These are phyloP conservation scores for Acanthopagrus latus DNA, from an alignment of 2,797 vertebrate species.

Conservation along the genomic window DNA sequence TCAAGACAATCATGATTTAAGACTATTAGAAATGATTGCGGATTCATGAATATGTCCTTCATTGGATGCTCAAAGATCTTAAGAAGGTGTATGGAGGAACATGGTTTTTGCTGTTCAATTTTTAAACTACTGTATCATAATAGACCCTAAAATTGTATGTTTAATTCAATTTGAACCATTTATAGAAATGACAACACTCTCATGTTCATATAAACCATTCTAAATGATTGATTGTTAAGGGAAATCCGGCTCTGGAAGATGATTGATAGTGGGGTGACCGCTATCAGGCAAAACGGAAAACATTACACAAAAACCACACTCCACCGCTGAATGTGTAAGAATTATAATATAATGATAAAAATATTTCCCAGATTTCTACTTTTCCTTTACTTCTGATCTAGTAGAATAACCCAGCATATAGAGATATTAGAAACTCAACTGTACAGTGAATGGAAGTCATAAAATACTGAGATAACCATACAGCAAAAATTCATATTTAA, in stretches of 20 bases:
- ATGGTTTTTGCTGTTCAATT: neutral
- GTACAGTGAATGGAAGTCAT: neutral
- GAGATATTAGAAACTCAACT: no score
- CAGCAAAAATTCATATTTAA: neutral
- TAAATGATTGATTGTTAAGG: no score
- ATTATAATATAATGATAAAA: no score
- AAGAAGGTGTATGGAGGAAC: neutral
- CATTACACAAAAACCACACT: neutral
- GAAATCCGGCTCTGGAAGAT: neutral
- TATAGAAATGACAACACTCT: no score
- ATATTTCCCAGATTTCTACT: no score
- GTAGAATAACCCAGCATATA: no score
- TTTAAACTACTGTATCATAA: neutral
- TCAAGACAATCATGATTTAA: neutral
- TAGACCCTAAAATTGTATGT: neutral
- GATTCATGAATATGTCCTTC: no score
- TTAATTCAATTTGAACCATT: fast-evolving
- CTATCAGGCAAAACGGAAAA: neutral
- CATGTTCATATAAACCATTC: neutral
- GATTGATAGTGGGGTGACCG: neutral
- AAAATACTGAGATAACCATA: neutral
- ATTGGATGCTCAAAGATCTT: neutral
- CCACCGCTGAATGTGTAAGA: no score
- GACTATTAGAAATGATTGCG: neutral
- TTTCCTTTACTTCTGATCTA: no score